A percentile compares a stretch with the other conserved stretches of the same genome.
These are phyloP conservation scores for Heloderma charlesbogerti DNA, from an alignment of 2,113 vertebrate genomes.

Conservation along the genomic window DNA sequence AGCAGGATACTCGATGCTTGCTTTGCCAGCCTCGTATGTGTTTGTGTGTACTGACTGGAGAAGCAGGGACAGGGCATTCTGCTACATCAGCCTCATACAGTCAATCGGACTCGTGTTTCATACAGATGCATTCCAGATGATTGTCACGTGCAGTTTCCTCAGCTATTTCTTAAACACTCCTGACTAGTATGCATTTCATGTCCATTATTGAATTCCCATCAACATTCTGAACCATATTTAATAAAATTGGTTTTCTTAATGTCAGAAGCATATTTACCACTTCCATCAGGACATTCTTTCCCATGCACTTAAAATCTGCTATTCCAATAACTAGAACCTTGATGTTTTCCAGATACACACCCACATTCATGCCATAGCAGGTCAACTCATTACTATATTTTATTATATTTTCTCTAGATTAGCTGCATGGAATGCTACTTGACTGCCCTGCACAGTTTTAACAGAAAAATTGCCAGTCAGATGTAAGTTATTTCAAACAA, in stretches of 20 bases:
- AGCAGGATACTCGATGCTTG: too few relatives aligned
- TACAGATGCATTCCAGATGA: slow-evolving; percentile 4
- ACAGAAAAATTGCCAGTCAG: slow-evolving; percentile 27
- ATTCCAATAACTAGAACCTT: neutral
- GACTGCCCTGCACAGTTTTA: slow-evolving; percentile 3
- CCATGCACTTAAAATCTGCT: neutral
- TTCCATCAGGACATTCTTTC: slow-evolving; percentile 1
- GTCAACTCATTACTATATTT: slow-evolving; percentile 4
- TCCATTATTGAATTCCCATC: neutral
- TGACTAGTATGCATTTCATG: slow-evolving; percentile 24
- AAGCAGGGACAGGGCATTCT: too few relatives aligned
- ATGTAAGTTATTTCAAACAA: slow-evolving; percentile 27
- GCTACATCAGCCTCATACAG: neutral
- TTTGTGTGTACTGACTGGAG: too few relatives aligned
- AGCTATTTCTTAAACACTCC: slow-evolving; percentile 18
- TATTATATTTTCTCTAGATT: slow-evolving; percentile 28
- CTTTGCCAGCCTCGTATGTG: too few relatives aligned
- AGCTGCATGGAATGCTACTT: neutral
- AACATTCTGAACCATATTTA: neutral
- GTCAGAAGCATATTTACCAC: slow-evolving; percentile 9
- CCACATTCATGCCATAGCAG: neutral
- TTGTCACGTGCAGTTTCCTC: neutral
- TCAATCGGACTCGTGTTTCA: neutral
- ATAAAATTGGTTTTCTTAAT: neutral
- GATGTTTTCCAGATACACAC: slow-evolving; percentile 21